Base-by-base conservation (phyloP, 1,140 invertebrate genomes). In the Pemphigus obesinymphae region DNA sequence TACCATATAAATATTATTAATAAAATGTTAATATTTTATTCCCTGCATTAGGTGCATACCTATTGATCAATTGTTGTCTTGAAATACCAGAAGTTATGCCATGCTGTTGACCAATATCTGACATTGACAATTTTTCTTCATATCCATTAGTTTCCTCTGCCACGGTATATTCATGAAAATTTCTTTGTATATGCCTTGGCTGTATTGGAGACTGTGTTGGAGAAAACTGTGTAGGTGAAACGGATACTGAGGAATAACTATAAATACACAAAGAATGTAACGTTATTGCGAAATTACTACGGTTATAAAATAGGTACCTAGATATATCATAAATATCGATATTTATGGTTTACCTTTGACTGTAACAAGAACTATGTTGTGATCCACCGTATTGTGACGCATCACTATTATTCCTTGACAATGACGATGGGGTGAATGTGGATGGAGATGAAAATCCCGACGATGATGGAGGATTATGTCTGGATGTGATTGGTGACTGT, bases 371-470 rank as follows among this genome's bases (percentile, higher is more conserved):
- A 83, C 91, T 91, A 85, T 95, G 93, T 81, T 88, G 87, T 7
- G 87, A 88, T 50, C 88, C 88, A 26, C 87, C 87, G 84, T 88
- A 88, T 84, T 89, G 89, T 61, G 94, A 96, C 1, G 95, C 95
- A 85, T 96, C 95, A 80, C 94, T 95, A 87, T 96, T 96, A 87
- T 96, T 96, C 40, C 95, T 90, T 29, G 93, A 94, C 83, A 96
- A 87, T 5, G 76, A 80, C 17, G 93, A 93, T 26, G 95, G 94
- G 34, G 94, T 96, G 82, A 94, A 89, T 26, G 94, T 95, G 82
- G 94, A 88, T 23, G 89, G 89, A n/a, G 89, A 87, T 15, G 89
- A 88, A 84, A 88, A 88, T 2, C 89, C 89, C 26, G 88, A 87
- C 34, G 88, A 87, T 20, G 70, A 89, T 68, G 50, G 88, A 89